phyloP scores from a whole-genome alignment of 2,888 invertebrate genomes.

The Oscheius onirici region DNA sequence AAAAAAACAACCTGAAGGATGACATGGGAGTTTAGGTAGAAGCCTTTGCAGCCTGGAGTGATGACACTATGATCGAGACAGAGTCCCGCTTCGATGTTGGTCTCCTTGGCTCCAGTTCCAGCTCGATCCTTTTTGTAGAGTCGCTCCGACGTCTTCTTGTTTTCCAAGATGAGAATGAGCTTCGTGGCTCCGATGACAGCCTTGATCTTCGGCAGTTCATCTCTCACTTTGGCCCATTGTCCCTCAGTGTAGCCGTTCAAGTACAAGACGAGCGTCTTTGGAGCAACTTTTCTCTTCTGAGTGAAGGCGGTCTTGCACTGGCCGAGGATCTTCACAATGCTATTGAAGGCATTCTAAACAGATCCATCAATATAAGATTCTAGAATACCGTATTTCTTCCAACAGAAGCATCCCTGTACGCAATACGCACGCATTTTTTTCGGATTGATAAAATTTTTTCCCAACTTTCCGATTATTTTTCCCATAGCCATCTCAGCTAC shows the following conservation, averaged over 20 bases:
- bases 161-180: constrained; percentile 7
- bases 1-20: constrained; percentile 13
- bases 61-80: not conserved
- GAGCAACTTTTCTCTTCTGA: not conserved
- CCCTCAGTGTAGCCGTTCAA: constrained; percentile 6
- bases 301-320: constrained; percentile 6
- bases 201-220: not conserved
- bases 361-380: not conserved
- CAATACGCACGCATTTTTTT: no score
- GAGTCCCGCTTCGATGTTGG: not conserved
- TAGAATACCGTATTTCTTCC: not conserved
- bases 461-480: not conserved
- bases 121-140: not conserved
- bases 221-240: not conserved
- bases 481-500: not conserved
- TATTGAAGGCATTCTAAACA: not conserved
- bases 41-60: not conserved
- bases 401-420: no score
- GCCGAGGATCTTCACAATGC: not conserved
- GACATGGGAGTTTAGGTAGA: constrained; percentile 10
- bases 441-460: no score
- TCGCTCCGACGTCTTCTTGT: not conserved
- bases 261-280: constrained; percentile 14
- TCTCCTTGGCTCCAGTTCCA: not conserved
- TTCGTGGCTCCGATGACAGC: not conserved